phyloP scores from a whole-genome alignment of 2,888 invertebrate genomes.

The Machimus atricapillus region DNA sequence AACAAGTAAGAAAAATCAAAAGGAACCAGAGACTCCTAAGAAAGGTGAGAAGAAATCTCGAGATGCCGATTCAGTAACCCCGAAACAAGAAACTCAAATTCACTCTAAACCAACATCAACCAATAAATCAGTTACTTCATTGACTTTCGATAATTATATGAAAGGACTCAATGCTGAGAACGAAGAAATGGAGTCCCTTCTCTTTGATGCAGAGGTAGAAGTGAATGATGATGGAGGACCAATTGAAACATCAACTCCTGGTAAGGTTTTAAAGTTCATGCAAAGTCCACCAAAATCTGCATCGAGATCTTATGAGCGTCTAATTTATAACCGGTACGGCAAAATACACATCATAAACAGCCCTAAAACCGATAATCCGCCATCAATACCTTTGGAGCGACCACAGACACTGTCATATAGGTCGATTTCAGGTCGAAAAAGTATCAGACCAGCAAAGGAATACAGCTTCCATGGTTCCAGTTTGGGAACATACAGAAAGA shows the following conservation, averaged over 20 bases:
- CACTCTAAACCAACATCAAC: background rate
- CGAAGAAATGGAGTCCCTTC: conserved; percentile 38
- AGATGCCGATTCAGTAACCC: background rate
- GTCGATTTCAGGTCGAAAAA: conserved; percentile 58
- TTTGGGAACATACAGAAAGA: conserved; percentile 54
- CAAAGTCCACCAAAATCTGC: background rate
- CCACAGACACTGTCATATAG: conserved; percentile 5
- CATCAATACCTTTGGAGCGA: background rate
- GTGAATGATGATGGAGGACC: conserved; percentile 47
- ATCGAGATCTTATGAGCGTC: background rate
- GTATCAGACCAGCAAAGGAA: conserved; percentile 54
- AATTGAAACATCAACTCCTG: conserved; percentile 57
- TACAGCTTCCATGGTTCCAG: conserved; percentile 54
- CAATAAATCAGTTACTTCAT: background rate
- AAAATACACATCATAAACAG: background rate
- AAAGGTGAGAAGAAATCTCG: conserved; percentile 30
- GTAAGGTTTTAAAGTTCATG: conserved; percentile 50
- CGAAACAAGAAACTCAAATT: background rate
- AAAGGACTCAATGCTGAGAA: background rate
- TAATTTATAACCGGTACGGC: background rate
- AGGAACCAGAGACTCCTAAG: conserved; percentile 37
- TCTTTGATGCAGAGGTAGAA: conserved; percentile 32
- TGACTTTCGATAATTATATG: background rate
- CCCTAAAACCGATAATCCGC: background rate
- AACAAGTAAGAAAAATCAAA: background rate